phyloP scores from a whole-genome alignment of 2,113 vertebrate genomes.

The Colinus virginianus region DNA sequence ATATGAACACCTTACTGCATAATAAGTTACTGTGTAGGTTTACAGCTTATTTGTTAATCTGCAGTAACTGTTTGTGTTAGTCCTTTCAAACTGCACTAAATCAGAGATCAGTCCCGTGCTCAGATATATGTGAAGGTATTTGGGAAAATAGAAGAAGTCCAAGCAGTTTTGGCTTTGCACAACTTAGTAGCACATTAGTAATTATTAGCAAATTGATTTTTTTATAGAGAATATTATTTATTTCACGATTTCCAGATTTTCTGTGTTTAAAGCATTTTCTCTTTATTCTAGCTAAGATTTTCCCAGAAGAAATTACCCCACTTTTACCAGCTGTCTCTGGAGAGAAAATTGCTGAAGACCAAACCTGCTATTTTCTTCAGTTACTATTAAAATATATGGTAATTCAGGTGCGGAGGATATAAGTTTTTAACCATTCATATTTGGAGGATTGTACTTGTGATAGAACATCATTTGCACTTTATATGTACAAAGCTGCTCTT shows the following conservation, averaged over 20 bases:
- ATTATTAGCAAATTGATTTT: background rate
- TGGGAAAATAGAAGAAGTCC: rapidly evolving
- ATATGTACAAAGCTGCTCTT: background rate
- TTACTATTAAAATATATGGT: constrained; percentile 95
- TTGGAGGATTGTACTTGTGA: background rate
- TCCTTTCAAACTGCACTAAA: rapidly evolving
- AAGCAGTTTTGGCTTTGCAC: background rate
- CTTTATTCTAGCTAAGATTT: constrained; percentile 87
- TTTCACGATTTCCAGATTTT: background rate
- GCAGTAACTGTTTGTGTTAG: background rate
- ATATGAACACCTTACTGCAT: rapidly evolving
- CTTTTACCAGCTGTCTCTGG: constrained; percentile 89
- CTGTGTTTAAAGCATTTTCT: background rate
- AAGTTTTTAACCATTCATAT: background rate
- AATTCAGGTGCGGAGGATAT: constrained; percentile 84
- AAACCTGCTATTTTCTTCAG: constrained; percentile 94
- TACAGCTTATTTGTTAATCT: background rate
- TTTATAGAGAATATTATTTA: background rate
- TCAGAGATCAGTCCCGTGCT: background rate
- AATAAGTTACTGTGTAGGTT: rapidly evolving
- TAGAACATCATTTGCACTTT: rapidly evolving
- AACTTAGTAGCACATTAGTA: rapidly evolving
- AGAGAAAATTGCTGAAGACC: constrained; percentile 93
- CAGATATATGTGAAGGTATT: rapidly evolving
- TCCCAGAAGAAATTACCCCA: constrained; percentile 94